Conservation (phyloP, 1,140 invertebrate species). For the Prorops nasuta region DNA sequence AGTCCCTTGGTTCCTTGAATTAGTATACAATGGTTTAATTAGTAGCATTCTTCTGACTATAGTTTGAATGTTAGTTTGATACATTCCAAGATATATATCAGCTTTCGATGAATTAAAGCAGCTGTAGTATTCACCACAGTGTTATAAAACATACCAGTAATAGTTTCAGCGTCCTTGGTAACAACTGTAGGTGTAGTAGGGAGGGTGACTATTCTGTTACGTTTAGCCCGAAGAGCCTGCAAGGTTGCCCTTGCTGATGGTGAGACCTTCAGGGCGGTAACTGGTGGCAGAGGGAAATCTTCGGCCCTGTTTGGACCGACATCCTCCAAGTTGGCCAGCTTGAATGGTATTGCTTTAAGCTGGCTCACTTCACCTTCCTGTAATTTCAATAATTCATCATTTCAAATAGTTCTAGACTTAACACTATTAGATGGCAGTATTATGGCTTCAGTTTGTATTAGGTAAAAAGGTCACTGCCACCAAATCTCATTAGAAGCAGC, state of each 20-base stretch:
- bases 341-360: slow-evolving; percentile 55
- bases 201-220: slow-evolving; percentile 29
- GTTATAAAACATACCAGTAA: slow-evolving; percentile 59
- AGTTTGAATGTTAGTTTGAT: too few relatives aligned
- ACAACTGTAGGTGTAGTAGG: slow-evolving; percentile 14
- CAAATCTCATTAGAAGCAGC: too few relatives aligned
- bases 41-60: too few relatives aligned
- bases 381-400: not conserved
- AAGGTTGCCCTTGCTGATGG: slow-evolving; percentile 46
- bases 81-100: too few relatives aligned
- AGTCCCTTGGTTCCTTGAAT: too few relatives aligned
- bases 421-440: too few relatives aligned
- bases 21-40: too few relatives aligned
- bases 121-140: too few relatives aligned
- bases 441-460: too few relatives aligned
- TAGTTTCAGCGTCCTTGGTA: slow-evolving; percentile 56
- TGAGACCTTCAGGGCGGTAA: slow-evolving; percentile 44
- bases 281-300: slow-evolving; percentile 35
- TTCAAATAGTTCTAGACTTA: too few relatives aligned
- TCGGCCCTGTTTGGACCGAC: slow-evolving; percentile 57
- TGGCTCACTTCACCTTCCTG: slow-evolving; percentile 52
- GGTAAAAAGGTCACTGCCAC: too few relatives aligned
- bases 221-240: slow-evolving; percentile 35
- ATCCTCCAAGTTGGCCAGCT: slow-evolving; percentile 62
- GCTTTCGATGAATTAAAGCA: too few relatives aligned